Evolutionary conservation across 1,140 invertebrate genomes (phyloP).

Genomic region (Drosophila tristis): DNA sequence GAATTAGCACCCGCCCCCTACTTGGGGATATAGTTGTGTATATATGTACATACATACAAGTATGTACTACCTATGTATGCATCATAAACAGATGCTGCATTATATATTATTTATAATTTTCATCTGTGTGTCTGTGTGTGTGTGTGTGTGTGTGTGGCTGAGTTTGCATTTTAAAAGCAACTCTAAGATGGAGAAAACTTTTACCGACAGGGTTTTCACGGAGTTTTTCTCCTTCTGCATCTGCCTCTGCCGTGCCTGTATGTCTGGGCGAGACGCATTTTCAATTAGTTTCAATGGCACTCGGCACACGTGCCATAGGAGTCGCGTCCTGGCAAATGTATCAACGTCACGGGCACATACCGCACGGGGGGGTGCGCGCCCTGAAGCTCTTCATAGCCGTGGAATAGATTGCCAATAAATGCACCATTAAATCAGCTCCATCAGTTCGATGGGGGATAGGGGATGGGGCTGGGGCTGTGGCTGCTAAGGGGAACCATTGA

Average conservation of each 20-base stretch:
- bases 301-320: conserved; percentile 52
- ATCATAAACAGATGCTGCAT: conserved; percentile 56
- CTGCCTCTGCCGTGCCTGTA: neutral
- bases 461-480: neutral
- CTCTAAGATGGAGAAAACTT: conserved; percentile 57
- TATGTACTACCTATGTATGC: conserved; percentile 17
- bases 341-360: conserved; percentile 48
- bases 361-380: neutral
- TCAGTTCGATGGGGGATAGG: neutral
- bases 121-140: conserved; percentile 9
- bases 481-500: neutral
- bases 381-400: conserved; percentile 37
- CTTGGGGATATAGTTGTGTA: conserved; percentile 16
- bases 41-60: conserved; percentile 13
- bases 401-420: conserved; percentile 69
- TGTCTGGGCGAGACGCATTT: conserved; percentile 51
- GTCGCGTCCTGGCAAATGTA: conserved; percentile 50
- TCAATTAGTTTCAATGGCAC: conserved; percentile 71
- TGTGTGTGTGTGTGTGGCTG: conserved; percentile 22
- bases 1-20: no score
- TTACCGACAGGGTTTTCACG: conserved; percentile 52
- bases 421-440: conserved; percentile 60
- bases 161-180: conserved; percentile 5
- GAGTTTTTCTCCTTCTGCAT: conserved; percentile 31
- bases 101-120: conserved; percentile 66